Conservation (phyloP, 1,140 invertebrate genomes). For the Pseudomyrmex pallidus region DNA sequence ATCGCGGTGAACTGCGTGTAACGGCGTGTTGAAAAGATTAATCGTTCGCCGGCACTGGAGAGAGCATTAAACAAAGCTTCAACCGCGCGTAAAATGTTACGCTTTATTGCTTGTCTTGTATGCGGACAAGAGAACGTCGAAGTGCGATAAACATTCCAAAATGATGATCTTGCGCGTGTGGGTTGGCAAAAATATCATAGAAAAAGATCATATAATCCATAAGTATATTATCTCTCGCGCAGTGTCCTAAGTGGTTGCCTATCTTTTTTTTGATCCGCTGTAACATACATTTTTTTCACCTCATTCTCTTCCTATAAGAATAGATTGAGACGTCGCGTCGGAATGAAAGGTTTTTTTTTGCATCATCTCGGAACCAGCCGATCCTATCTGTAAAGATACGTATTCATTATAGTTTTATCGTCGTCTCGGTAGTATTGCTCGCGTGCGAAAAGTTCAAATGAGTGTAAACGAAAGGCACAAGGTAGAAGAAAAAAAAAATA, state of each 20-base stretch:
- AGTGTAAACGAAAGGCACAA: not conserved
- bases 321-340: too few species aligned
- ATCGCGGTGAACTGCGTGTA: constrained; percentile 21
- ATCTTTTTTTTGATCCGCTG: not conserved
- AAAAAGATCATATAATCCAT: not conserved
- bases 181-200: constrained; percentile 16
- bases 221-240: constrained; percentile 19
- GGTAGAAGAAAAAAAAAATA: not conserved
- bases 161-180: not conserved
- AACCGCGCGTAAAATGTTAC: constrained; percentile 7
- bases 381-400: too few species aligned
- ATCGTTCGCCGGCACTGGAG: not conserved
- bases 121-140: not conserved
- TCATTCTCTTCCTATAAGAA: not conserved
- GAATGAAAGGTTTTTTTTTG: too few species aligned
- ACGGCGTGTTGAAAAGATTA: constrained; percentile 21
- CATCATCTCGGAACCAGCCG: too few species aligned
- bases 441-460: not conserved
- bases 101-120: constrained; percentile 13
- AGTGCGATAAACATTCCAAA: constrained; percentile 26
- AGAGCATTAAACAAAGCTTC: constrained; percentile 23
- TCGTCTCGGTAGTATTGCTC: not conserved
- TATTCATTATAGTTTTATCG: too few species aligned
- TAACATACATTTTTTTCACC: not conserved
- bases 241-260: constrained; percentile 9